These are phyloP conservation scores for Gastracanthus pulcherrimus DNA, from an alignment of 2,888 invertebrate genomes.

Conservation along the genomic window DNA sequence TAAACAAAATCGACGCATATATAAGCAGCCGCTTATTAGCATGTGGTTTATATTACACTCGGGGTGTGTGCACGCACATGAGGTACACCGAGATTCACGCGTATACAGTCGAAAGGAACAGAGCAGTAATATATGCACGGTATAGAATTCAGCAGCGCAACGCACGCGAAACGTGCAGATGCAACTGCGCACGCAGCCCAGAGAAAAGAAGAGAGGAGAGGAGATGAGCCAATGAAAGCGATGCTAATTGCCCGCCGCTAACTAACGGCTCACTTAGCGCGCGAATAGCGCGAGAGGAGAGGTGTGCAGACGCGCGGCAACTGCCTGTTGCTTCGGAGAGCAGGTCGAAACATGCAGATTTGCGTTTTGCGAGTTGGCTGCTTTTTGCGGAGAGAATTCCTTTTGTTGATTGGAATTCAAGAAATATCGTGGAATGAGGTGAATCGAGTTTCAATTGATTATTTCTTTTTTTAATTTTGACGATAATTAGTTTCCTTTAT, in stretches of 20 bases:
- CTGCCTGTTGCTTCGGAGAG: neutral
- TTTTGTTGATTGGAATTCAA: too few relatives aligned
- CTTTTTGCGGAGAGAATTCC: too few relatives aligned
- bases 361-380: too few relatives aligned
- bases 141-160: neutral
- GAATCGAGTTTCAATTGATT: too few relatives aligned
- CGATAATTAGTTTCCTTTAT: too few relatives aligned
- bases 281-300: too few relatives aligned
- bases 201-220: too few relatives aligned
- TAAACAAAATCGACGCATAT: neutral
- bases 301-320: conserved; percentile 7
- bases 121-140: neutral
- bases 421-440: too few relatives aligned
- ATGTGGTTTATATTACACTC: conserved; percentile 7
- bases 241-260: conserved; percentile 72
- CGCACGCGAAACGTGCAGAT: conserved; percentile 22
- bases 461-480: too few relatives aligned
- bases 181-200: conserved; percentile 54
- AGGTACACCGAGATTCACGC: too few relatives aligned
- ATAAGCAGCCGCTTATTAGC: conserved; percentile 7
- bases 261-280: conserved; percentile 73
- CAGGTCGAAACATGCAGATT: too few relatives aligned
- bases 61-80: neutral
- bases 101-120: neutral
- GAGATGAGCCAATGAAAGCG: too few relatives aligned